phyloP scores from a whole-genome alignment of 2,797 vertebrate genomes.

The Eidolon dupreanum region DNA sequence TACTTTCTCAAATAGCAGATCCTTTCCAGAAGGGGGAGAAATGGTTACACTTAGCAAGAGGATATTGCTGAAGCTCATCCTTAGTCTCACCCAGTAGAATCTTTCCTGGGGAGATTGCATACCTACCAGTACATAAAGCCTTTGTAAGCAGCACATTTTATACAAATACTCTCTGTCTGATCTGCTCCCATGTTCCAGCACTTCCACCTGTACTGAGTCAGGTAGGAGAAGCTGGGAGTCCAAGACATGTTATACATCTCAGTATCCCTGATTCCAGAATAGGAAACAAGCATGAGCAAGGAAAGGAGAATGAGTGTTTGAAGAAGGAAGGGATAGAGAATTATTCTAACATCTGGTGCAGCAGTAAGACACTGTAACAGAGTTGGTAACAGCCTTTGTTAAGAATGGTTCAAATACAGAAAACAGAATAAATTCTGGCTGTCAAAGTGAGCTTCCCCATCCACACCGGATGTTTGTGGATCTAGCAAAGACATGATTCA shows the following conservation, averaged over 20 bases:
- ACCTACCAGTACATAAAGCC: too few species aligned
- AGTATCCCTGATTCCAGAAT: neutral
- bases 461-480: conserved; percentile 61
- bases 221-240: neutral
- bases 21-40: neutral
- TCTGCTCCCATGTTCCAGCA: neutral
- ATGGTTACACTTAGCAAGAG: neutral
- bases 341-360: conserved; percentile 30
- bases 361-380: neutral
- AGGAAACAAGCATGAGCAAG: neutral
- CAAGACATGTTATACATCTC: neutral
- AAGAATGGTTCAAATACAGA: conserved; percentile 56
- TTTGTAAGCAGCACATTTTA: neutral
- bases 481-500: conserved; percentile 76
- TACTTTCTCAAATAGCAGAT: neutral
- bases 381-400: conserved; percentile 50
- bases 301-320: neutral
- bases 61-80: neutral
- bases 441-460: conserved; percentile 47
- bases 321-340: neutral
- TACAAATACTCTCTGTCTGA: neutral
- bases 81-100: neutral
- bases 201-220: neutral
- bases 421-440: conserved; percentile 65
- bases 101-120: neutral